Percentiles rank a stretch among this genome's conserved stretches.
Evolutionary conservation across 1,140 invertebrate genomes (phyloP).

Genomic region (Proales similis): DNA sequence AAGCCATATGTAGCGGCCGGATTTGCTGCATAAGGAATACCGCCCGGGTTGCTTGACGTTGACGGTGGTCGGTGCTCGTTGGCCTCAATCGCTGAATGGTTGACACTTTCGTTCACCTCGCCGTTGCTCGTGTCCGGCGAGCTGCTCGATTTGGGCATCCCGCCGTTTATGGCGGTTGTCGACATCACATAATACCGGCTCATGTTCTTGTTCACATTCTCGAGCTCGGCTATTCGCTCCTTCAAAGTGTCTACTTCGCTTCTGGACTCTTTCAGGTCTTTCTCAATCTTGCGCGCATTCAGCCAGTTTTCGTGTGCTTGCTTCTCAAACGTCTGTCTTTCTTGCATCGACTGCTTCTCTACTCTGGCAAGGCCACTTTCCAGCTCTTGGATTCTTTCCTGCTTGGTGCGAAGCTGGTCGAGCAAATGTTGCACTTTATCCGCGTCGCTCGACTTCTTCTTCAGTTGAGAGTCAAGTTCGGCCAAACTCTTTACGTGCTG

Average conservation of each 20-base stretch:
- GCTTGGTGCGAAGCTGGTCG: slow-evolving; percentile 26
- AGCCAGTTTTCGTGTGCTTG: slow-evolving; percentile 37
- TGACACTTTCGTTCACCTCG: neutral
- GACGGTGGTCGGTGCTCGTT: slow-evolving; percentile 25
- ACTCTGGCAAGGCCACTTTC: slow-evolving; percentile 11
- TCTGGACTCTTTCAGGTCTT: slow-evolving; percentile 27
- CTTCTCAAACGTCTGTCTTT: slow-evolving; percentile 32
- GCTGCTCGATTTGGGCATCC: too few species aligned
- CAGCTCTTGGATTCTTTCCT: slow-evolving; percentile 30
- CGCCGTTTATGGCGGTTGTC: too few species aligned
- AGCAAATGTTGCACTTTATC: slow-evolving; percentile 33
- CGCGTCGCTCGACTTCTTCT: slow-evolving; percentile 31
- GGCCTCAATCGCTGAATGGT: neutral
- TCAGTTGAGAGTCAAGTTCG: slow-evolving; percentile 30
- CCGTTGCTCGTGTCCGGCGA: neutral
- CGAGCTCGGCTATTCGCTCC: neutral
- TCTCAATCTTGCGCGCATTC: slow-evolving; percentile 32
- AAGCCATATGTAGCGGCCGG: slow-evolving; percentile 1
- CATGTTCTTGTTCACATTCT: too few species aligned
- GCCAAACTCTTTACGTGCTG: slow-evolving; percentile 16
- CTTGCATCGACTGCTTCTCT: slow-evolving; percentile 28
- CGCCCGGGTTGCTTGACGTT: slow-evolving; percentile 11
- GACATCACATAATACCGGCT: too few species aligned
- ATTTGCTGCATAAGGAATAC: neutral
- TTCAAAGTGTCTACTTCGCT: neutral